Base-by-base conservation (phyloP, 2,888 invertebrate species). In the Pristionchus exspectatus region DNA sequence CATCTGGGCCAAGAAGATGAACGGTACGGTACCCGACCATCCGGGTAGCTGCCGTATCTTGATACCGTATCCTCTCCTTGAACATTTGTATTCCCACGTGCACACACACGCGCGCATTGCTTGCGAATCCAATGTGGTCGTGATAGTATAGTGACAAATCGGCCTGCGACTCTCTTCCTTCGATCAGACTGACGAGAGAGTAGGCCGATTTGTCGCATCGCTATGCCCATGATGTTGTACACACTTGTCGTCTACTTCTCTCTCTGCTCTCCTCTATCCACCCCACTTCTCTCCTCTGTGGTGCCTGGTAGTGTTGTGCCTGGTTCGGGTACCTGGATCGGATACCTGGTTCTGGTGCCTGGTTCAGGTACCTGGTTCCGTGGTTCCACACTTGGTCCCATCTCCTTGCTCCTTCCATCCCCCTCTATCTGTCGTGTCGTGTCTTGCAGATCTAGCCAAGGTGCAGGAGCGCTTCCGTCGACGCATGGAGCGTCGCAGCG, bases 1-100 rank as follows among this genome's bases (percentile, higher is more conserved):
- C 24, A 97, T 97, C 95, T 96, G 95, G 95, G 92, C 94, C 27
- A 95, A 95, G 93, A 95, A 95, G 91, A 94, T 95, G 93, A 94
- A 93, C 88, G 95, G 95, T 95, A 90, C 91, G 94, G 84, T 24
- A 12, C 30, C 38, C 16, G 3, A 5, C 54, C 54, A 18, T 14
- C 27, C 5, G 30, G 16, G 24, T 27, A 24, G n/a, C 44, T 50
- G 9, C 44, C 44, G 54, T 33, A 50, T 4, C 44, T 3, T 24
- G 30, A 21, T 50, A 86, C 86, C 86, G 24, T 38, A 33, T 44
- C 18, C 66, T 7, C 21, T 66, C 10, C 18, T 14, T 38, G 10
- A 9, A 50, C 3, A 50, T 50, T 50, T 9, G 44, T 9, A 50
- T 74, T 74, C 74, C 10, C 77, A 77, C 77, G 77, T 77, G 77